These are phyloP conservation scores for Lepus timidus DNA, from an alignment of 2,113 vertebrate species.

Conservation along the genomic window DNA sequence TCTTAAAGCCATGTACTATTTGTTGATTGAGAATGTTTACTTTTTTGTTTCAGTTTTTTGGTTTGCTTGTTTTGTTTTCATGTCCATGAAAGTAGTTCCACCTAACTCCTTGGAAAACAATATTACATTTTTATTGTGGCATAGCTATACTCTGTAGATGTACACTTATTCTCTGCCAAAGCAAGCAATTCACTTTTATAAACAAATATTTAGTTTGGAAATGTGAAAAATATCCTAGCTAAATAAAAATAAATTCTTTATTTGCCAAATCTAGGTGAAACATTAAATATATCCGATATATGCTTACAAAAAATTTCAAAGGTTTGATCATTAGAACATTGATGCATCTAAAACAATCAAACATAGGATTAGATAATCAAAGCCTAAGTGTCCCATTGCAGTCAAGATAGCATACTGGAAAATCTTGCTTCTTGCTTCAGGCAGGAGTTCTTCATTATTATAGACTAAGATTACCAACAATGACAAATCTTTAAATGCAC, in stretches of 20 bases:
- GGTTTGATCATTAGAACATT: not conserved
- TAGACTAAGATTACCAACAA: not conserved
- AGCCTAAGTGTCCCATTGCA: not conserved
- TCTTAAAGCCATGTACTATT: not conserved
- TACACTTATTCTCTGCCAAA: not conserved
- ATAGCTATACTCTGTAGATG: not conserved
- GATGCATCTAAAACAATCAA: not conserved
- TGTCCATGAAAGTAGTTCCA: not conserved
- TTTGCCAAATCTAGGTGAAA: not conserved
- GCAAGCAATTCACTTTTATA: not conserved
- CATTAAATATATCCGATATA: not conserved
- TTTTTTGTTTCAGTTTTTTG: not conserved
- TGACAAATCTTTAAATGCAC: not conserved
- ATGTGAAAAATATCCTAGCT: not conserved
- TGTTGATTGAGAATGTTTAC: not conserved
- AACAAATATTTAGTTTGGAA: not conserved
- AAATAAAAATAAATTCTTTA: constrained; percentile 4
- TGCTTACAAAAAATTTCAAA: not conserved
- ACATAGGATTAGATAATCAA: not conserved
- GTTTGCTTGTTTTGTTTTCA: not conserved
- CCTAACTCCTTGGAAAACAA: not conserved
- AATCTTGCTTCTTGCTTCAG: not conserved
- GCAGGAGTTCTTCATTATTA: not conserved
- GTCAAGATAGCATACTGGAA: not conserved
- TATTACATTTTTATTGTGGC: not conserved